Evolutionary conservation across 2,797 vertebrate genomes (phyloP).

Genomic region (Glyptemys insculpta): DNA sequence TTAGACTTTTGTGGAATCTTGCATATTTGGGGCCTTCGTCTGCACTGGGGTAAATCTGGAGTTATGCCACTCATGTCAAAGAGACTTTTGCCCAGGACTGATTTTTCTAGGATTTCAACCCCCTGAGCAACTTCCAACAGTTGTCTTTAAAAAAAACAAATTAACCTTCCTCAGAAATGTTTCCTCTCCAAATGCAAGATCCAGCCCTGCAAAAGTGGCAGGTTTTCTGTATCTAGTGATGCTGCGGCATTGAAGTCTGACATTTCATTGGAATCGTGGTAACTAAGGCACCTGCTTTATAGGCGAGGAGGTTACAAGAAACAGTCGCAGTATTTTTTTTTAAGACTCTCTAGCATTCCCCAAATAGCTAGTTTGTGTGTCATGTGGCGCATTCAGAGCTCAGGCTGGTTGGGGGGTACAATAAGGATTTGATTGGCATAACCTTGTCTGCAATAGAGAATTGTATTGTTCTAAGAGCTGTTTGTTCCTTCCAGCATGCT

Average conservation of each 20-base stretch:
- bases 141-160: background rate
- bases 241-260: background rate
- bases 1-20: too few relatives aligned
- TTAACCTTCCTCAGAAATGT: background rate
- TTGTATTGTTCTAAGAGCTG: background rate
- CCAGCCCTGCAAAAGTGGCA: background rate
- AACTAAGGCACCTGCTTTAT: background rate
- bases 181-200: background rate
- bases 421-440: background rate
- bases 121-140: background rate
- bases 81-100: constrained; percentile 42
- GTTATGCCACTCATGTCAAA: background rate
- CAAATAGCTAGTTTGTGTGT: background rate
- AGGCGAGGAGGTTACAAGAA: background rate
- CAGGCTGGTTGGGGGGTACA: background rate
- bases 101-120: background rate
- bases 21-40: too few relatives aligned
- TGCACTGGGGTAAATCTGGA: too few relatives aligned
- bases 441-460: background rate
- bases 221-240: background rate
- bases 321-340: background rate
- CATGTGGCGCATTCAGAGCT: background rate
- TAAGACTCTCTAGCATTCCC: background rate
- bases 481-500: background rate
- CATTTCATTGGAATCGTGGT: background rate